Conservation (phyloP, 2,113 vertebrate species). For the Embiotoca jacksoni region DNA sequence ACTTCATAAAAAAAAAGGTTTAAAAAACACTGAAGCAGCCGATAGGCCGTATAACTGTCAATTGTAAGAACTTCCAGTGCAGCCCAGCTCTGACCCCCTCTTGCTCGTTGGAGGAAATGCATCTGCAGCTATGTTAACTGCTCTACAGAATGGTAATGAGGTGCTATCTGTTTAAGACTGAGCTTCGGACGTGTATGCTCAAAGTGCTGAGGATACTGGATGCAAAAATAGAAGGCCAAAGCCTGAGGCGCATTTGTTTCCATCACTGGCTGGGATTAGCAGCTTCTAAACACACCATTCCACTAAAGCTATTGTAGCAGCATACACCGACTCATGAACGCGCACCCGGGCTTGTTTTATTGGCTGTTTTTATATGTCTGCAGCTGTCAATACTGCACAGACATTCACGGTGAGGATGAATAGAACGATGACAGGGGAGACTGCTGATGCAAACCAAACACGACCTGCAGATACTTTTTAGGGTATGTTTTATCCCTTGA, state of each 20-base stretch:
- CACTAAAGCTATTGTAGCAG: constrained; percentile 44
- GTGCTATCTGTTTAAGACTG: constrained; percentile 62
- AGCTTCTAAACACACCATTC: constrained; percentile 61
- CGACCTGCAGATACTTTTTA: constrained; percentile 16
- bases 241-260: constrained; percentile 66
- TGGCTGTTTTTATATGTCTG: constrained; percentile 29
- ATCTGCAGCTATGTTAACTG: constrained; percentile 67
- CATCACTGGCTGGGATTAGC: constrained; percentile 56
- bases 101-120: constrained; percentile 36
- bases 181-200: constrained; percentile 52
- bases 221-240: constrained; percentile 72
- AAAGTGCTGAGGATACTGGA: constrained; percentile 68
- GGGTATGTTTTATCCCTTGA: not conserved
- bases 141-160: constrained; percentile 77
- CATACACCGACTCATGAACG: constrained; percentile 19
- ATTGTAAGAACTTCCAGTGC: constrained; percentile 21
- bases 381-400: constrained; percentile 28
- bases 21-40: constrained; percentile 23
- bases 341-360: constrained; percentile 32
- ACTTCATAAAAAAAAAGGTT: not conserved
- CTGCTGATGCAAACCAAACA: not conserved
- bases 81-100: constrained; percentile 18
- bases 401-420: constrained; percentile 25
- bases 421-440: constrained; percentile 17
- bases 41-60: constrained; percentile 13